phyloP scores from a whole-genome alignment of 2,888 invertebrate species.

The Pachymerium ferrugineum region DNA sequence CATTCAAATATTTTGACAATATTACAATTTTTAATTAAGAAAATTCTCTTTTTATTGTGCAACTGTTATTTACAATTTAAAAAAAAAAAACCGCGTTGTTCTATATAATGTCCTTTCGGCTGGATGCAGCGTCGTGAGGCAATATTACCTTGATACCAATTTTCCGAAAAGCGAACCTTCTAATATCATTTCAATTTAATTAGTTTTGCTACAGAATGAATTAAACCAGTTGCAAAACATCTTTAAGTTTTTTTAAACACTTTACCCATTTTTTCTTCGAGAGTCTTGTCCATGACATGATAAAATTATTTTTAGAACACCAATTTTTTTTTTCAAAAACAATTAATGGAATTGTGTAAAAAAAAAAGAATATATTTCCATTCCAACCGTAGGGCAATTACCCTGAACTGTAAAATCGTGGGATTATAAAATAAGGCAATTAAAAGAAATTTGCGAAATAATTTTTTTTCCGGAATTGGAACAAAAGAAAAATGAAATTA shows the following conservation, averaged over 20 bases:
- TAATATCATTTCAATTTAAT: conserved; percentile 17
- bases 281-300: background rate
- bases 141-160: conserved; percentile 15
- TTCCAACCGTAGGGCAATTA: background rate
- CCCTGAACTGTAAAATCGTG: too few species aligned
- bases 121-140: background rate
- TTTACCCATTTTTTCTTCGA: background rate
- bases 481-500: background rate
- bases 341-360: background rate
- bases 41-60: too few species aligned
- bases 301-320: conserved; percentile 5
- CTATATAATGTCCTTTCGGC: background rate
- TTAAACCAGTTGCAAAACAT: conserved; percentile 17
- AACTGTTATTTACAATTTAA: too few species aligned
- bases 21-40: too few species aligned
- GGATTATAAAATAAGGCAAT: too few species aligned
- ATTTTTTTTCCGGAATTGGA: too few species aligned
- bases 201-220: conserved; percentile 5
- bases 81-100: background rate
- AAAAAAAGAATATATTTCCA: background rate
- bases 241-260: background rate
- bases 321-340: background rate
- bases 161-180: conserved; percentile 7
- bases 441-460: too few species aligned
- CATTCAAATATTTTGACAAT: too few species aligned